These are phyloP conservation scores for Euzophera pinguis DNA, from an alignment of 2,888 invertebrate species.

Conservation along the genomic window DNA sequence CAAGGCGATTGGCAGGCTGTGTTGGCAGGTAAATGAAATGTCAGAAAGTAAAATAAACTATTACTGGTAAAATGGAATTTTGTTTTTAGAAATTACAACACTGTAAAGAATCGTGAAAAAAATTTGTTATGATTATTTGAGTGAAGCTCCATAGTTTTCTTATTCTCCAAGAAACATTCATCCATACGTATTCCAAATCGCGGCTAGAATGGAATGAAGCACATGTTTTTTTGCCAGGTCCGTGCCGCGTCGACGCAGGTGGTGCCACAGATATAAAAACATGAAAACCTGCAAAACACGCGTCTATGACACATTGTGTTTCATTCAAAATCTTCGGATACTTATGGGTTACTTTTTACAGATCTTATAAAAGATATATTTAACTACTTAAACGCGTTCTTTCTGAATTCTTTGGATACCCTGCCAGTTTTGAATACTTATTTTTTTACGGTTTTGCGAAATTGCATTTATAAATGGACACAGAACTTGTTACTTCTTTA, in stretches of 20 bases:
- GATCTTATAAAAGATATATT: conserved; percentile 4
- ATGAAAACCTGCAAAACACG: conserved; percentile 46
- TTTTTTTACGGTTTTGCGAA: too few relatives aligned
- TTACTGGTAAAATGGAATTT: too few relatives aligned
- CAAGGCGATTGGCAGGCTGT: too few relatives aligned
- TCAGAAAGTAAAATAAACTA: too few relatives aligned
- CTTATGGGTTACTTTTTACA: conserved; percentile 26
- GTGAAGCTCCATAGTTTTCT: conserved; percentile 26
- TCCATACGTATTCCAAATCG: conserved; percentile 51
- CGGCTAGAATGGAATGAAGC: conserved; percentile 41
- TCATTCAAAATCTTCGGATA: conserved; percentile 29
- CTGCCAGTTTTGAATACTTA: not conserved
- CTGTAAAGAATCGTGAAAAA: too few relatives aligned
- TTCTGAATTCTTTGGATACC: not conserved
- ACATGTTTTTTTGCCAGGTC: conserved; percentile 55
- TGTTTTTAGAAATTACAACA: too few relatives aligned
- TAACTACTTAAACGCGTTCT: not conserved
- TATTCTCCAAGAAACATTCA: conserved; percentile 30
- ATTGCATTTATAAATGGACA: too few relatives aligned
- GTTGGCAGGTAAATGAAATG: too few relatives aligned
- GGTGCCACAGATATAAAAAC: conserved; percentile 51
- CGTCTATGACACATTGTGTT: conserved; percentile 18
- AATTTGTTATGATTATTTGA: too few relatives aligned
- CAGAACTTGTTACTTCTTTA: too few relatives aligned
- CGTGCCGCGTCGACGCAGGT: conserved; percentile 64